These are phyloP conservation scores for Drosophila nannoptera DNA, from an alignment of 1,140 invertebrate species.

Conservation along the genomic window DNA sequence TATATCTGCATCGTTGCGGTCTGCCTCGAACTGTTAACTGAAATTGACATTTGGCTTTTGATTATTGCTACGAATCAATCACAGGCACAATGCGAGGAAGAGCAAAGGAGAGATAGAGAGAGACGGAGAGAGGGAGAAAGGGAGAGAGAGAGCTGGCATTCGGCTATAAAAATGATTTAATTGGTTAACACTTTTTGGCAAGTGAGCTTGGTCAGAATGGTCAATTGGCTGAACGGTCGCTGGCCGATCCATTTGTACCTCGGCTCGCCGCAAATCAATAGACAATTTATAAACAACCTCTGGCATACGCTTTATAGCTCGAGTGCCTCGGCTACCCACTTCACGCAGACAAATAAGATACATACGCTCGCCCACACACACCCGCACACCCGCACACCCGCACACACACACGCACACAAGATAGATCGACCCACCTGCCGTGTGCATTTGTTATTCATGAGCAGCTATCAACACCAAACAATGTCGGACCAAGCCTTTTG, in stretches of 20 bases:
- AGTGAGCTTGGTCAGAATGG: conserved; percentile 30
- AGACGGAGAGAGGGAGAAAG: background rate
- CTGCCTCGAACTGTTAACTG: conserved; percentile 37
- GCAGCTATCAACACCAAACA: conserved; percentile 75
- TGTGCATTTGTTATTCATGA: conserved; percentile 77
- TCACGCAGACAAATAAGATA: conserved; percentile 11
- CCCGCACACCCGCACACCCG: background rate
- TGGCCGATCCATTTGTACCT: conserved; percentile 43
- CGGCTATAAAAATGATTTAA: conserved; percentile 75
- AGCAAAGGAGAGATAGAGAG: background rate
- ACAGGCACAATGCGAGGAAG: conserved; percentile 36
- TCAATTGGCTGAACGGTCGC: conserved; percentile 14
- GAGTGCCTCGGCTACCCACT: background rate
- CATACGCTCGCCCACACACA: background rate
- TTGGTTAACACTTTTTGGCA: conserved; percentile 48
- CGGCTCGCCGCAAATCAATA: conserved; percentile 65
- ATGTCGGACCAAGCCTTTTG: conserved; percentile 49
- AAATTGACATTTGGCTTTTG: conserved; percentile 63
- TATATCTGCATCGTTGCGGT: conserved; percentile 4
- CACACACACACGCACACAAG: background rate
- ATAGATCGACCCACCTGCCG: conserved; percentile 53
- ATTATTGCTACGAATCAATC: conserved; percentile 68
- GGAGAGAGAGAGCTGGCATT: conserved; percentile 26
- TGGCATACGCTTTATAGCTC: conserved; percentile 4
- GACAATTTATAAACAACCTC: conserved; percentile 60